Conservation (phyloP, 1,140 invertebrate species). For the Trachymyrmex septentrionalis region DNA sequence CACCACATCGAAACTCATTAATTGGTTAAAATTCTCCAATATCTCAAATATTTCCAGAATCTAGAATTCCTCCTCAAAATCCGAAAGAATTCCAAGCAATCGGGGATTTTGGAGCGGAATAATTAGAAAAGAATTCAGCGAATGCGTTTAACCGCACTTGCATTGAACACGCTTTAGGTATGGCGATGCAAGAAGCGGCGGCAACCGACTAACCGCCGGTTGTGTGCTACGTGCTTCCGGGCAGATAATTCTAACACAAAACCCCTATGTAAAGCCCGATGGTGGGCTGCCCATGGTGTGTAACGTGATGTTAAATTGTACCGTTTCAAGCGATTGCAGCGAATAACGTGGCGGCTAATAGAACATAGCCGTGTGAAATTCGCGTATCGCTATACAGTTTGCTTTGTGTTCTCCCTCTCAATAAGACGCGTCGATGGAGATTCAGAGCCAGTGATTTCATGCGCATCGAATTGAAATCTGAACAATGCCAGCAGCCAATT, state of each 20-base stretch:
- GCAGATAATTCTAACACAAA: slow-evolving; percentile 63
- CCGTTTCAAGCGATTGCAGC: slow-evolving; percentile 61
- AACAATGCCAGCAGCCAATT: slow-evolving; percentile 53
- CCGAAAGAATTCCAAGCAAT: neutral
- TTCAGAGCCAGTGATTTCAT: slow-evolving; percentile 57
- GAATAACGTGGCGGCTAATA: slow-evolving; percentile 64
- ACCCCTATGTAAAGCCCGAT: slow-evolving; percentile 53
- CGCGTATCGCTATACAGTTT: slow-evolving; percentile 54
- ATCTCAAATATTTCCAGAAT: neutral
- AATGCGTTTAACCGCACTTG: slow-evolving; percentile 24
- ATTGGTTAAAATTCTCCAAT: neutral
- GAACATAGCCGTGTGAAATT: slow-evolving; percentile 61
- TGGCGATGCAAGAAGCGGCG: slow-evolving; percentile 33
- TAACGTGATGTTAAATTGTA: slow-evolving; percentile 64
- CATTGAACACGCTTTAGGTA: neutral
- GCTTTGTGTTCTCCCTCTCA: slow-evolving; percentile 56
- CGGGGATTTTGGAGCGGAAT: neutral
- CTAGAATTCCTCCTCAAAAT: too few species aligned
- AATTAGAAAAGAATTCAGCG: slow-evolving; percentile 16
- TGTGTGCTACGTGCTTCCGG: slow-evolving; percentile 54
- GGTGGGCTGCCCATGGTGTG: slow-evolving; percentile 32
- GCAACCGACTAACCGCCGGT: slow-evolving; percentile 36
- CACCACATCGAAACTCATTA: neutral
- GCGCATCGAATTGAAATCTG: slow-evolving; percentile 60
- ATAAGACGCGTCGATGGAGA: slow-evolving; percentile 60